Evolutionary conservation across 2,113 vertebrate genomes (phyloP).

Genomic region (Synchiropus splendidus): DNA sequence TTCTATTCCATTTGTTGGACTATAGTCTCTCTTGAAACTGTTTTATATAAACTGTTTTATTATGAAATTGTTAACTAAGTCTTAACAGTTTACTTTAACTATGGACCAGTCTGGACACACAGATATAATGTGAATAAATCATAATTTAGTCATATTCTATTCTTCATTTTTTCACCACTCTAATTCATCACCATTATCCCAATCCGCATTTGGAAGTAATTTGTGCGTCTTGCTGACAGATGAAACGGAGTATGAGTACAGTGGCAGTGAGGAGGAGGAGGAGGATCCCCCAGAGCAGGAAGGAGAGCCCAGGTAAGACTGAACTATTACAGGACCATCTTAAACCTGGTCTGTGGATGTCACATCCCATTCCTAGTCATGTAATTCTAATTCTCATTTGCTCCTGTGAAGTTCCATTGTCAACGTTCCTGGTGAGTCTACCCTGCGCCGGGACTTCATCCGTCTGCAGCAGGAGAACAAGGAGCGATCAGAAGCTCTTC

Average conservation of each 20-base stretch:
- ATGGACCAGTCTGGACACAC: too few relatives aligned
- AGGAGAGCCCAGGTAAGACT: slow-evolving; percentile 86
- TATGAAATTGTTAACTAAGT: too few relatives aligned
- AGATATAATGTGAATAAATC: too few relatives aligned
- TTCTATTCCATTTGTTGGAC: too few relatives aligned
- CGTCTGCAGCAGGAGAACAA: slow-evolving; percentile 98
- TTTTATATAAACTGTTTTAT: too few relatives aligned
- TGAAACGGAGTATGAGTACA: slow-evolving; percentile 97
- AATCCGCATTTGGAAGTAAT: too few relatives aligned
- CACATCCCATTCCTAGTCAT: background rate
- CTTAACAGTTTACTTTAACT: too few relatives aligned
- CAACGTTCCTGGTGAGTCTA: slow-evolving; percentile 94
- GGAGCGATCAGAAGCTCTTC: slow-evolving; percentile 88
- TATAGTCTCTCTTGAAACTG: too few relatives aligned
- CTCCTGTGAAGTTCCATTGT: slow-evolving; percentile 53
- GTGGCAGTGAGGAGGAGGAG: slow-evolving; percentile 95
- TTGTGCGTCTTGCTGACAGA: slow-evolving; percentile 59
- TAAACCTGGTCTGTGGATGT: background rate
- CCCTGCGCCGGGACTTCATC: slow-evolving; percentile 92
- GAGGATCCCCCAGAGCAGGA: slow-evolving; percentile 95
- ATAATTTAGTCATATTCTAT: too few relatives aligned
- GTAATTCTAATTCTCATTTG: background rate
- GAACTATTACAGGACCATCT: background rate
- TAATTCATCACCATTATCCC: too few relatives aligned
- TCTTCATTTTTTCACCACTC: too few relatives aligned